Conservation (phyloP, 2,888 invertebrate species). For the Ichneumoninae sp. region DNA sequence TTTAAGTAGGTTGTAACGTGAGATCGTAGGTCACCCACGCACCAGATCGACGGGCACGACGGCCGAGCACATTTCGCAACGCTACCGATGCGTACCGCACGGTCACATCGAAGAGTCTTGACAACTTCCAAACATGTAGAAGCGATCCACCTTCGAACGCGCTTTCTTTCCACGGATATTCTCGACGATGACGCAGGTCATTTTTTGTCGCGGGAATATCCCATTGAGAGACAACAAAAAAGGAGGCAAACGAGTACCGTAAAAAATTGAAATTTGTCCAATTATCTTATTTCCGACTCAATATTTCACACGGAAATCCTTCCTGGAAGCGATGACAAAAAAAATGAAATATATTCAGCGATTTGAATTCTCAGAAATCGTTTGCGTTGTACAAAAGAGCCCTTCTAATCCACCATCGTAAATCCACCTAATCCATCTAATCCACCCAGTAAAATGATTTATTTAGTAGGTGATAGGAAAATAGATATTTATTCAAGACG, state of each 20-base stretch:
- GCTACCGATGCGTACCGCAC: not conserved
- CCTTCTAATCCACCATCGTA: not conserved
- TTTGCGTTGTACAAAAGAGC: too few relatives aligned
- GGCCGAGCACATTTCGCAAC: constrained; percentile 33
- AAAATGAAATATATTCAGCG: too few relatives aligned
- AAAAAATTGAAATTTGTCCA: not conserved
- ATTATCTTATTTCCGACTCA: not conserved
- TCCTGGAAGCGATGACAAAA: not conserved
- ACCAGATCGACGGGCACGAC: not conserved
- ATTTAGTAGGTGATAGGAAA: not conserved
- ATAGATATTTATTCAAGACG: not conserved
- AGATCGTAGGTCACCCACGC: constrained; percentile 48
- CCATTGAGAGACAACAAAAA: not conserved
- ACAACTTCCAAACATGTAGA: constrained; percentile 63
- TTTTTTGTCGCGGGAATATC: constrained; percentile 83
- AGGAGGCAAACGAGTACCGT: not conserved
- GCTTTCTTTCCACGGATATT: constrained; percentile 86
- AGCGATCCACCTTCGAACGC: constrained; percentile 72
- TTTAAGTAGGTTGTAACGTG: constrained; percentile 6
- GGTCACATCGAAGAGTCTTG: constrained; percentile 12
- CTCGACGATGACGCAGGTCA: constrained; percentile 87
- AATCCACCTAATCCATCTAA: too few relatives aligned
- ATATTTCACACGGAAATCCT: not conserved
- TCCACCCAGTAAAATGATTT: not conserved
- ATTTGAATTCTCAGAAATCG: too few relatives aligned